Base-by-base conservation (phyloP, 2,888 invertebrate species). In the Cosmopolites sordidus region DNA sequence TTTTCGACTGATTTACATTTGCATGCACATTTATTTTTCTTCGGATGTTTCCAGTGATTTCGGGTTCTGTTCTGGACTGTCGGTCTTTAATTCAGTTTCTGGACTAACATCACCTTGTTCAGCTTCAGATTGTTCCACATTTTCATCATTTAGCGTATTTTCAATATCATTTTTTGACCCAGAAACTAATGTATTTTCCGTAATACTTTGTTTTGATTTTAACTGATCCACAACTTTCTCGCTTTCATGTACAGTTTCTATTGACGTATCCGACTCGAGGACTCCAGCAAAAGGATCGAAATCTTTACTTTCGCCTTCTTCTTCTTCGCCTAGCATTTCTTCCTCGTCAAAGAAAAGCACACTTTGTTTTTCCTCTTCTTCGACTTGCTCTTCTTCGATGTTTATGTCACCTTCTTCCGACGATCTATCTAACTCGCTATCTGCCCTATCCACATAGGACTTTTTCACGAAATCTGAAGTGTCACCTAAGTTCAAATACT, bases 311-410 rank as follows among this genome's bases (percentile, higher is more conserved):
- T 58, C 54, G 16, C 33, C 59, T 43, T 56, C 60, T 1, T 58
- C 54, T 45, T 63, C 62, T 43, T 65, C 66, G 0, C 54, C 61
- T 1, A 54, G 27, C 14, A 51, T 54, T 53, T 66, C 64, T 11
- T 58, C 52, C 40, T 66, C 66, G 40, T 66, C 62, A 47, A 65
- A 67, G 59, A 64, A 67, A 9, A 64, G 16, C n/a, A 58, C 51
- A 43, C 64, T 63, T 12, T 50, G 44, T 51, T 53, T 54, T 5
- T 50, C 51, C 17, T 49, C 54, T 12, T 53, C 55, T 38, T 56
- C 54, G 17, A 58, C 59, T 11, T 52, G 45, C 43, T 58, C 54
- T 46, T 59, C 57, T 12, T 44, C 52, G n/a, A 33, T 16, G 2
- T 17, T 39, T 38, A 48, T 52, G 2, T 29, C 29, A 12, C 16